These are phyloP conservation scores for Fragum sueziense DNA, from an alignment of 2,888 invertebrate genomes.

Conservation along the genomic window DNA sequence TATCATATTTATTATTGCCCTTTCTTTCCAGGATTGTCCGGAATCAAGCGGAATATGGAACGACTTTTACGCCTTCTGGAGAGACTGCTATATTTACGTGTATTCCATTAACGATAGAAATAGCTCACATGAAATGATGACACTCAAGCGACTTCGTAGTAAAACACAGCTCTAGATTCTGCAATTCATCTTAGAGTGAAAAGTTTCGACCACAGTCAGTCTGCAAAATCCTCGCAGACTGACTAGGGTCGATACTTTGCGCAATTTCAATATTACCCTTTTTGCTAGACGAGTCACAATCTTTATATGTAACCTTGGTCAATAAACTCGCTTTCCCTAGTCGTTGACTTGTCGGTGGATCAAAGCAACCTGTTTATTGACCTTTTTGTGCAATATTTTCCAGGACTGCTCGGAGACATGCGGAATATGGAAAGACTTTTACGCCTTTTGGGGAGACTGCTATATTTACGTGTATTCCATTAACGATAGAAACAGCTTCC, in stretches of 20 bases:
- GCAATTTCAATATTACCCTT: no score
- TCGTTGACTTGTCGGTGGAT: no score
- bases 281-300: no score
- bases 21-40: background rate
- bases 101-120: slow-evolving; percentile 78
- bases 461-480: slow-evolving; percentile 80
- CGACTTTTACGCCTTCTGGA: slow-evolving; percentile 78
- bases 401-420: background rate
- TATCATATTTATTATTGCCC: background rate
- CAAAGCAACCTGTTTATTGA: background rate
- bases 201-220: no score
- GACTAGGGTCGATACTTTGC: no score
- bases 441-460: slow-evolving; percentile 79
- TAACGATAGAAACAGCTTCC: slow-evolving; percentile 76
- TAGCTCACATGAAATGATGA: slow-evolving; percentile 74
- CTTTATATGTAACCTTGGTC: no score
- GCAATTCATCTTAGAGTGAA: no score
- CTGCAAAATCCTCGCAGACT: no score
- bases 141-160: slow-evolving; percentile 71
- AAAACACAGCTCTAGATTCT: no score
- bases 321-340: no score
- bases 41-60: slow-evolving; percentile 58
- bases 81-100: slow-evolving; percentile 78
- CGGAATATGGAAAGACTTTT: slow-evolving; percentile 72
- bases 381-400: background rate